Base-by-base conservation (phyloP, 2,888 invertebrate genomes). In the Euzophera pinguis region DNA sequence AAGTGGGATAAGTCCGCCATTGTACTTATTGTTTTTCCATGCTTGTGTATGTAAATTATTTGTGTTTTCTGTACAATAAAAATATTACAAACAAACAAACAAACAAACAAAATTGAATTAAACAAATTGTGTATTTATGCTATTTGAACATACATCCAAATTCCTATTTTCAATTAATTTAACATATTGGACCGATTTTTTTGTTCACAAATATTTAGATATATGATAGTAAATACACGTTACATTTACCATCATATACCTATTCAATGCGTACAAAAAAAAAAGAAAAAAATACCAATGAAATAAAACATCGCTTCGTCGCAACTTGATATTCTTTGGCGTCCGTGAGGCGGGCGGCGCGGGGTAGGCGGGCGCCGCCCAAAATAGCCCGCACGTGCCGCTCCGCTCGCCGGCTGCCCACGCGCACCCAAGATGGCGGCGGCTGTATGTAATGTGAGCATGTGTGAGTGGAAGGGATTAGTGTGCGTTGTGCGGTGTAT, bases 361-460 rank as follows among this genome's bases (percentile, higher is more conserved):
- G 62, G 70, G 51, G 51, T 13, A 67, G 71, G 77, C 76, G 80
- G 78, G 78, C 81, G 82, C 84, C 88, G 88, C 89, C 89, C 78
- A 84, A 88, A 90, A 90, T 90, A 90, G 87, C 73, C 65, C 90
- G 87, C 89, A 90, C 90, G 90, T 90, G 90, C 88, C 88, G 77
- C 72, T 74, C 75, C 73, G 73, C 73, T 50, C 49, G 50, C 41
- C 77, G 81, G 77, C 76, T 84, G 88, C 88, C 85, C 87, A 84
- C 84, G 89, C 88, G 88, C 88, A 81, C 69, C 61, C 80, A 89
- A 88, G 73, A 90, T 90, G 89, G 89, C 89, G 75, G 88, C 79
- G 75, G 65, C 57, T 54, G 55, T 53, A 64, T 63, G 50, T 50
- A 59, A 10, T 56, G 61, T 63, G 59, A 43, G 54, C 53, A 52